phyloP scores from a whole-genome alignment of 2,888 invertebrate genomes.

The Xylophagus ater region DNA sequence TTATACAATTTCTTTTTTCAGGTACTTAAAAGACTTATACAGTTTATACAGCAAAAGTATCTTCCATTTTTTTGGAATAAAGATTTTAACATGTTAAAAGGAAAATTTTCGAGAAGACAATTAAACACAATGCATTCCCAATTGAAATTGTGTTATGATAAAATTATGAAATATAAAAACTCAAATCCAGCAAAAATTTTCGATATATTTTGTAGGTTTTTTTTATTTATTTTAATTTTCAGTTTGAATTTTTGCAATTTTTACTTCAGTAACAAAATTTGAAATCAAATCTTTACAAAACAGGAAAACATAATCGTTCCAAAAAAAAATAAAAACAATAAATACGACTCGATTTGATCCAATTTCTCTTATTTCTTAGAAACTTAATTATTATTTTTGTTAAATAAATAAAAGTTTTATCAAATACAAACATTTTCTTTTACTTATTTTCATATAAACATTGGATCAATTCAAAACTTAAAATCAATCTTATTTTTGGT shows the following conservation, averaged over 20 bases:
- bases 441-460: too few relatives aligned
- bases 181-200: background rate
- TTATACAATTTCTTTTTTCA: conserved; percentile 2
- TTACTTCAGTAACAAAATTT: background rate
- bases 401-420: too few relatives aligned
- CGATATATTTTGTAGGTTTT: background rate
- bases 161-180: background rate
- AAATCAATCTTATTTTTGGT: too few relatives aligned
- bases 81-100: conserved; percentile 3
- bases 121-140: background rate
- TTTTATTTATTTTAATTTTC: too few relatives aligned
- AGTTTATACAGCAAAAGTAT: background rate
- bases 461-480: too few relatives aligned
- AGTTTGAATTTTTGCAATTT: background rate
- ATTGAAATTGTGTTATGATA: background rate
- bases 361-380: background rate
- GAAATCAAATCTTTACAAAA: background rate
- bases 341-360: background rate
- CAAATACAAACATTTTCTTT: too few relatives aligned
- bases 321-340: background rate
- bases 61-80: conserved; percentile 10
- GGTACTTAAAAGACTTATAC: conserved; percentile 2
- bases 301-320: background rate
- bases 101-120: background rate
- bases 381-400: background rate